Evolutionary conservation across 2,113 vertebrate species (phyloP).

Genomic region (Sander lucioperca): DNA sequence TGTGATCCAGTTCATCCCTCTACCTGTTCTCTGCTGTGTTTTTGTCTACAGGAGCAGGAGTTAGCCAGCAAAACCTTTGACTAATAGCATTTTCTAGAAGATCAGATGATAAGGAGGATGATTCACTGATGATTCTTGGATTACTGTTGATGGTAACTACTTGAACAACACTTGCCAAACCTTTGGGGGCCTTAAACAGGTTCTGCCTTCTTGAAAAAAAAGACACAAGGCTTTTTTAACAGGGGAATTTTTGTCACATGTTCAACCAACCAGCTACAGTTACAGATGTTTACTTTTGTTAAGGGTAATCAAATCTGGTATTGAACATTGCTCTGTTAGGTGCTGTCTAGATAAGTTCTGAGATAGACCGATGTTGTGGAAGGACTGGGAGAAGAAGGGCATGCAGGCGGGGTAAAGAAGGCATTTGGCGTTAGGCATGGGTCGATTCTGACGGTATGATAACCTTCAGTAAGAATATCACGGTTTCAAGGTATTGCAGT

Average conservation of each 20-base stretch:
- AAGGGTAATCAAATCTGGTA: not conserved
- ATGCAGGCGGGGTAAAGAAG: no score
- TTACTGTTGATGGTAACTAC: not conserved
- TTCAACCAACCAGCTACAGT: not conserved
- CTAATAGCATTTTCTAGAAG: not conserved
- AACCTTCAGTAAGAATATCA: no score
- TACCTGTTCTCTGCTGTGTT: not conserved
- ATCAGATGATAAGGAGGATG: constrained; percentile 19
- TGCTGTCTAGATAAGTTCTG: not conserved
- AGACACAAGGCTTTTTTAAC: not conserved
- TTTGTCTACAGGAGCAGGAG: not conserved
- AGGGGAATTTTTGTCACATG: not conserved
- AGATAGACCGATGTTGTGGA: not conserved
- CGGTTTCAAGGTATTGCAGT: no score
- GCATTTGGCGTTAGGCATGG: no score
- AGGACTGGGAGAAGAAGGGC: not conserved
- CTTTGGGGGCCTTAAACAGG: not conserved
- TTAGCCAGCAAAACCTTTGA: constrained; percentile 3
- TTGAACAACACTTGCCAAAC: not conserved
- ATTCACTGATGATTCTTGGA: not conserved
- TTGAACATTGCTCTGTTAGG: not conserved
- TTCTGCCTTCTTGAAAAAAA: not conserved
- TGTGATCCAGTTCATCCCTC: not conserved
- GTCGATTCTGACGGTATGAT: no score
- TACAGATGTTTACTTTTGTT: not conserved